phyloP scores from a whole-genome alignment of 1,140 invertebrate genomes.

The Leptinotarsa defecta region DNA sequence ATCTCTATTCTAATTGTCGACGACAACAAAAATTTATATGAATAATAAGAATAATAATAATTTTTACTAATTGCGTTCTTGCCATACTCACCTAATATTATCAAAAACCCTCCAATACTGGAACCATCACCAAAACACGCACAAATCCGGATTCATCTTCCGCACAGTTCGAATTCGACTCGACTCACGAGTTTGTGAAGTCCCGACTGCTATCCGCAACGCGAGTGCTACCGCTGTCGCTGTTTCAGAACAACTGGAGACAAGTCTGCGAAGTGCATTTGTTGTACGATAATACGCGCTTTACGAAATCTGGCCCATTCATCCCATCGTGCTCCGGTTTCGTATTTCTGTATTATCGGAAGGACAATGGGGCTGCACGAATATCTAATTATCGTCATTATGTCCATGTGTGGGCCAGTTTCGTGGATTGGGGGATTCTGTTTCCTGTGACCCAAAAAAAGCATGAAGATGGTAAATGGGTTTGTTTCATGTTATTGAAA shows the following conservation, averaged over 20 bases:
- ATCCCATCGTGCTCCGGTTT: not conserved
- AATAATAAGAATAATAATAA: too few species aligned
- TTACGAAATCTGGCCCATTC: not conserved
- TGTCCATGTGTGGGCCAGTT: not conserved
- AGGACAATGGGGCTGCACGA: not conserved
- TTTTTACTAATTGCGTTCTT: too few species aligned
- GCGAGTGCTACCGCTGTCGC: not conserved
- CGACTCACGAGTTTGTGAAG: not conserved
- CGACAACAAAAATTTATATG: too few species aligned
- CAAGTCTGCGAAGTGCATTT: not conserved
- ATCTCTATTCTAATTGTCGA: too few species aligned
- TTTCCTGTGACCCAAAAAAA: not conserved
- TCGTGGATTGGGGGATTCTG: not conserved
- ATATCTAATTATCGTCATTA: not conserved
- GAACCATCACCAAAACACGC: too few species aligned
- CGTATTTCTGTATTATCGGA: conserved; percentile 3
- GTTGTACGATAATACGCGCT: not conserved
- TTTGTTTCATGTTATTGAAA: too few species aligned
- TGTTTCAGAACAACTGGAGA: not conserved
- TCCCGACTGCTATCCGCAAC: not conserved
- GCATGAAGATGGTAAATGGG: too few species aligned
- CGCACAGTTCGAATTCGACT: not conserved
- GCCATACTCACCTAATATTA: too few species aligned
- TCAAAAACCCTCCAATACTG: too few species aligned
- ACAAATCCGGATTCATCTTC: too few species aligned